These are phyloP conservation scores for Corythornis cristatus DNA, from an alignment of 2,113 vertebrate species.

Conservation along the genomic window DNA sequence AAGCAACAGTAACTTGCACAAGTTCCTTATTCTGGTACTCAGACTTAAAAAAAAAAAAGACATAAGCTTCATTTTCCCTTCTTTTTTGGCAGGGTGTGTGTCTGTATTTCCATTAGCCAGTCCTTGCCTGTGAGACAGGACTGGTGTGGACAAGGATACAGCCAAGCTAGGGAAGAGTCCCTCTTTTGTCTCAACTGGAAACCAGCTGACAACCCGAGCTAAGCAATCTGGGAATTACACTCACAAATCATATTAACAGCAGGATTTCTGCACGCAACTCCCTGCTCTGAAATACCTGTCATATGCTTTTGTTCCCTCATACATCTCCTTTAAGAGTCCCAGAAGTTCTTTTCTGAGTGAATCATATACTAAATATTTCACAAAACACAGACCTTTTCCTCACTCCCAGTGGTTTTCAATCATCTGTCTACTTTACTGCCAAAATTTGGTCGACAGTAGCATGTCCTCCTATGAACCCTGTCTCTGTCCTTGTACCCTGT, in stretches of 20 bases:
- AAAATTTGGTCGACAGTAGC: constrained; percentile 39
- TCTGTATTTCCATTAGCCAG: not conserved
- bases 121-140: not conserved
- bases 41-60: not conserved
- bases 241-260: constrained; percentile 64
- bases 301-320: constrained; percentile 54
- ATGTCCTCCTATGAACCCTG: constrained; percentile 48
- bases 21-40: not conserved
- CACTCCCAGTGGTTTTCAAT: constrained; percentile 69
- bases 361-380: constrained; percentile 69
- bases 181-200: constrained; percentile 37
- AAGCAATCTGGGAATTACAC: constrained; percentile 57
- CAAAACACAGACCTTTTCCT: constrained; percentile 45
- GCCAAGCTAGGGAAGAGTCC: not conserved
- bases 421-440: constrained; percentile 62
- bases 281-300: constrained; percentile 41
- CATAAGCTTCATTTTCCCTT: not conserved
- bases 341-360: constrained; percentile 65
- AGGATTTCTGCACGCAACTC: constrained; percentile 55
- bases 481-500: constrained; percentile 23
- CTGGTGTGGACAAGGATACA: not conserved
- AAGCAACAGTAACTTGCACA: not conserved
- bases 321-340: constrained; percentile 63
- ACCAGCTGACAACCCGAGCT: constrained; percentile 33
- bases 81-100: not conserved